Base-by-base conservation (phyloP, 2,797 vertebrate species). In the Sebastes cheni region DNA sequence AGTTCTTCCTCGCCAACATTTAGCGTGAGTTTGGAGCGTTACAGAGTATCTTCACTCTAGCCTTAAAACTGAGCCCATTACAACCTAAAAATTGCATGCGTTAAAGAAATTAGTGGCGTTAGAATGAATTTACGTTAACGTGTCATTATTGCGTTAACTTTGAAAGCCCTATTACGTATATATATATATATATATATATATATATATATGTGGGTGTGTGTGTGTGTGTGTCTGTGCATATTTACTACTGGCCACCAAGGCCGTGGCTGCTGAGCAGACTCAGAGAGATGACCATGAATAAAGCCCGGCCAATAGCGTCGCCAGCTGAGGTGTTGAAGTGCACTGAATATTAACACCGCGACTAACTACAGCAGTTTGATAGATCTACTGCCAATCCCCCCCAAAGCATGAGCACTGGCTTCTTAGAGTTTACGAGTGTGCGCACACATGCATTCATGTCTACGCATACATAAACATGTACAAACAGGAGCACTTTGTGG, bases 351-450 rank as follows among this genome's bases (percentile, higher is more conserved):
- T 76, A 92, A 88, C 77, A 80, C 82, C 67, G 56, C 65, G 18
- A 79, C 88, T 89, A 85, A 88, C 79, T 69, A 58, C 80, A 77
- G 79, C 83, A 74, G 58, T 73, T 81, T 87, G 84, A 89, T 76
- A 89, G 84, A 91, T 89, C 81, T 75, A 34, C 81, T 84, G 90
- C 89, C 86, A 86, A 75, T 85, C 77, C 87, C 88, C 72, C 72
- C 69, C 66, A 90, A 82, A 87, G 82, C 85, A 75, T 67, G 77
- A 80, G 75, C 65, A 71, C 77, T 29, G 80, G 72, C 82, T 84
- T 77, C 77, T 86, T 58, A 74, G 77, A 84, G 71, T 91, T 92
- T 84, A 81, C 82, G 77, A 74, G 54, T 77, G 50, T 74, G 84
- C 79, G 59, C 76, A 79, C 73, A 77, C 78, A 84, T 58, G 23